Percentiles rank a stretch among this genome's conserved stretches.
phyloP scores from a whole-genome alignment of 2,797 vertebrate genomes.

The Dicrostonyx torquatus region DNA sequence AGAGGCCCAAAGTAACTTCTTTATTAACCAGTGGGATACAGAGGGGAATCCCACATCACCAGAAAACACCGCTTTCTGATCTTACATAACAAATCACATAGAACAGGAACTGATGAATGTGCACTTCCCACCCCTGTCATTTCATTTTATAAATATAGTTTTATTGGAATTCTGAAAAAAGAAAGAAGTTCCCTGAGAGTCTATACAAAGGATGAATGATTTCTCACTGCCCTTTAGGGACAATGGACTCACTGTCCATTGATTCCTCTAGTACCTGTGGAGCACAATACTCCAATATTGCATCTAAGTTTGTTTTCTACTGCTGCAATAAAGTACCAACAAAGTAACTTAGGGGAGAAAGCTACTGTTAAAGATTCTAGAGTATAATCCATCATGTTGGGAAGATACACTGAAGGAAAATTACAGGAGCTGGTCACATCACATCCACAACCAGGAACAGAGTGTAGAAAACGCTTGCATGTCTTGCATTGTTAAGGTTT shows the following conservation, averaged over 20 bases:
- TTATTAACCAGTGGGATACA: too few relatives aligned
- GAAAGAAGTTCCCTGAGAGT: neutral
- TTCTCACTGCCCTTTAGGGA: neutral
- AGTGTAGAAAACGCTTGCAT: neutral
- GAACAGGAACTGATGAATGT: neutral
- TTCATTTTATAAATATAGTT: conserved; percentile 11
- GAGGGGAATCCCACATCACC: too few relatives aligned
- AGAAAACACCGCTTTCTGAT: neutral
- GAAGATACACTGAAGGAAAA: neutral
- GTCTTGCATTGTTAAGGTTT: too few relatives aligned
- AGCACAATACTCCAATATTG: neutral
- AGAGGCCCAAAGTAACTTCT: too few relatives aligned
- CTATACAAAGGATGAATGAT: neutral
- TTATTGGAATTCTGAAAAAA: neutral
- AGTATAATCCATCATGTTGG: too few relatives aligned
- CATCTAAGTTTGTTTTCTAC: neutral
- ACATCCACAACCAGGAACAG: neutral
- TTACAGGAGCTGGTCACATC: neutral
- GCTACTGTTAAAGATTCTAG: neutral
- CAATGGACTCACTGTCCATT: neutral
- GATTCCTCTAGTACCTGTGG: neutral
- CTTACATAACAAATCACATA: neutral
- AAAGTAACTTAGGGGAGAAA: neutral
- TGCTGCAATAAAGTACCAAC: neutral
- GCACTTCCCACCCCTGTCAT: neutral